Base-by-base conservation (phyloP, 2,113 vertebrate genomes). In the Cinclus cinclus region DNA sequence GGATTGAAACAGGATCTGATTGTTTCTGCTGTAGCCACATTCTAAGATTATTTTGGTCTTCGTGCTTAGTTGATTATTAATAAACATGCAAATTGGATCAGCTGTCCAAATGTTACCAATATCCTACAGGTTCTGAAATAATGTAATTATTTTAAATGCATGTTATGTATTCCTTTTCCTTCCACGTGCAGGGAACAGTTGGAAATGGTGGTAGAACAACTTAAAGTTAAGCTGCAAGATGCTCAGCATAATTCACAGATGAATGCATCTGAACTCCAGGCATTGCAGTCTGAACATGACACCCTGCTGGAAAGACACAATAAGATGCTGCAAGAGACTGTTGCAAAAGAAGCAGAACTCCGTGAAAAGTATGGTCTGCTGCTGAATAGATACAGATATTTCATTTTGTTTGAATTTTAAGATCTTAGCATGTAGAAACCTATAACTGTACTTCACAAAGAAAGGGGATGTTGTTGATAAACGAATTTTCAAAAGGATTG, bases 251-350 rank as follows among this genome's bases (percentile, higher is more conserved):
- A 95, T 92, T 97, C 99, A 73, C 98, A 99, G 95, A 96, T 97
- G 73, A 98, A 80, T 83, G 65, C 90, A 0, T 96, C 96, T 17
- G 99, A 99, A 80, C 98, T 99, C 53, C 99, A 99, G 87, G 96
- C 98, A 6, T 91, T 99, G 89, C 99, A 99, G 79, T 94, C 95
- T 15, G 98, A 99, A 85, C 99, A 99, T 0, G 99, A 99, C 96
- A 98, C 98, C 17, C 98, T 99, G 59, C 97, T 99, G 84, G 99
- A 99, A 96, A 98, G 99, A 33, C 99, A 99, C 97, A 99, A 99
- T 97, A 99, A 98, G 94, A 99, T 99, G 97, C 98, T 99, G 46
- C 99, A 99, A 96, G 99, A 99, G 96, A 99, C 98, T 1, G 97
- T 99, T 31, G 96, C 96, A 78, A 99, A 99, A 95, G 99, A 99